Evolutionary conservation across 2,888 invertebrate species (phyloP).

Genomic region (Pomacea canaliculata): DNA sequence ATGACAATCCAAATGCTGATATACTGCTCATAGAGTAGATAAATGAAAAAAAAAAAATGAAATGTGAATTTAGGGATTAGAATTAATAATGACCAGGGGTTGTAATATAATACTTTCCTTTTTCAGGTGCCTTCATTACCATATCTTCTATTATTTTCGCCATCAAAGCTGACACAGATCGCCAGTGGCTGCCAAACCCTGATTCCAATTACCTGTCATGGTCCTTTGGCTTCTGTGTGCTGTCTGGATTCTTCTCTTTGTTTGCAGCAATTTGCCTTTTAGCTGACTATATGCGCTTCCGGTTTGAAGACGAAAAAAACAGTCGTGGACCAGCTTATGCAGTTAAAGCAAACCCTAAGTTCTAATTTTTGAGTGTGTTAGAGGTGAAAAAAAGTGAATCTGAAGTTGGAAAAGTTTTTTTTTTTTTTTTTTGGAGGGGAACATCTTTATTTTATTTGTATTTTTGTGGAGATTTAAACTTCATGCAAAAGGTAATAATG

Average conservation of each 20-base stretch:
- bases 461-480: too few relatives aligned
- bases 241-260: conserved; percentile 73
- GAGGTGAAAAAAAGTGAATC: too few relatives aligned
- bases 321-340: conserved; percentile 29
- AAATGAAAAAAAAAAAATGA: too few relatives aligned
- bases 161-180: conserved; percentile 78
- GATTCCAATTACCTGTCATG: conserved; percentile 95
- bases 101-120: not conserved
- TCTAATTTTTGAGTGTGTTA: not conserved
- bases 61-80: too few relatives aligned
- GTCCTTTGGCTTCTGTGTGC: conserved; percentile 89
- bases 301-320: conserved; percentile 24
- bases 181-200: conserved; percentile 89
- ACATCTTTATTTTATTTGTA: too few relatives aligned
- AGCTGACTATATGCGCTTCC: conserved; percentile 41
- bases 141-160: conserved; percentile 81
- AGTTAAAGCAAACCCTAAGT: conserved; percentile 32
- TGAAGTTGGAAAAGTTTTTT: too few relatives aligned
- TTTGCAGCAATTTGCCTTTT: conserved; percentile 58
- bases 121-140: conserved; percentile 82
- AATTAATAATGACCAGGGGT: too few relatives aligned
- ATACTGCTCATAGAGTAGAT: too few relatives aligned
- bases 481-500: too few relatives aligned
- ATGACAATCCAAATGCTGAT: too few relatives aligned
- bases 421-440: too few relatives aligned